A percentile compares a stretch with the other conserved stretches of the same genome.
Evolutionary conservation across 2,888 invertebrate species (phyloP).

Genomic region (Dinocampus coccinellae): DNA sequence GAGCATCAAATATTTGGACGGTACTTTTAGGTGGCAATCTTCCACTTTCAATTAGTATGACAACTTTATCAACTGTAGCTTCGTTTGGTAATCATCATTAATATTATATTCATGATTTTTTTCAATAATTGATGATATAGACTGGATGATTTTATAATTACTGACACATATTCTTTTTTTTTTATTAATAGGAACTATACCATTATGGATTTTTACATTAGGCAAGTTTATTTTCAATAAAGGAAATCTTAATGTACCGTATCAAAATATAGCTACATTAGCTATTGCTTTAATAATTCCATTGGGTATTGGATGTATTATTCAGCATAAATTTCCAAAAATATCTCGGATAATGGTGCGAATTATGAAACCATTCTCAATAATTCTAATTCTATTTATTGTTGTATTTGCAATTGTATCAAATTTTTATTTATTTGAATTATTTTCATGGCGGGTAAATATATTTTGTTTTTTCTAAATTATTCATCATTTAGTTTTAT

Average conservation of each 20-base stretch:
- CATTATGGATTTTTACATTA: conserved; percentile 90
- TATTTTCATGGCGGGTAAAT: conserved; percentile 89
- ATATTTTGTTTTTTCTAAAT: conserved; percentile 11
- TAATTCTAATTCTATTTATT: conserved; percentile 84
- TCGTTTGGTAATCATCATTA: conserved; percentile 78
- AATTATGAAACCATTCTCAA: conserved; percentile 87
- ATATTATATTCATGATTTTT: conserved; percentile 3
- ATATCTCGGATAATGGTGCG: conserved; percentile 80
- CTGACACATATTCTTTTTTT: conserved; percentile 27
- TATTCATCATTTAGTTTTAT: conserved; percentile 19
- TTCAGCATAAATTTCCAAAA: conserved; percentile 79
- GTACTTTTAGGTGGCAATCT: conserved; percentile 92
- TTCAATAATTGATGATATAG: not conserved
- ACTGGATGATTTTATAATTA: not conserved
- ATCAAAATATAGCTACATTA: conserved; percentile 80
- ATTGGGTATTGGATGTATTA: conserved; percentile 76
- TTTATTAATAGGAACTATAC: conserved; percentile 80
- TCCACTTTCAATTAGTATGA: conserved; percentile 95
- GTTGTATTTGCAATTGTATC: conserved; percentile 88
- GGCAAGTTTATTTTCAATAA: conserved; percentile 82
- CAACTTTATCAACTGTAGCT: conserved; percentile 87
- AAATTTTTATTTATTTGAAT: conserved; percentile 89
- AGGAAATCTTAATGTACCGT: conserved; percentile 83
- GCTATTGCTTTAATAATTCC: conserved; percentile 85
- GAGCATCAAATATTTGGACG: conserved; percentile 97